These are phyloP conservation scores for Aquatica leii DNA, from an alignment of 2,888 invertebrate species.

Conservation along the genomic window DNA sequence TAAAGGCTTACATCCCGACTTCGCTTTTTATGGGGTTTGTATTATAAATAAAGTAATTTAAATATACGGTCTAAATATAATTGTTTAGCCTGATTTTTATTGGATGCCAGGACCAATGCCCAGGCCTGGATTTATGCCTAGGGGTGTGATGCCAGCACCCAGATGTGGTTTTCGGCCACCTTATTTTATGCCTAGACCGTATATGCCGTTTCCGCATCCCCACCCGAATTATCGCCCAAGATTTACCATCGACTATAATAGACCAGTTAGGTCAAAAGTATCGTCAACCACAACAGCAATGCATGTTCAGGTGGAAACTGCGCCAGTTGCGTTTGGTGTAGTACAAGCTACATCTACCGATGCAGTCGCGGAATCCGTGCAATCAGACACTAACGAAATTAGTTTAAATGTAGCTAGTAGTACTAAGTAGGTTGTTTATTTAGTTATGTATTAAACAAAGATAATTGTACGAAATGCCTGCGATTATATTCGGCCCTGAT, in stretches of 20 bases:
- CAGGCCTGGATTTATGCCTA: slow-evolving; percentile 27
- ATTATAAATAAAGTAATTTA: too few relatives aligned
- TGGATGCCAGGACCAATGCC: slow-evolving; percentile 26
- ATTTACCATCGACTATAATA: slow-evolving; percentile 10
- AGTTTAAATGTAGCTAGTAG: too few relatives aligned
- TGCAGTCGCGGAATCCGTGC: too few relatives aligned
- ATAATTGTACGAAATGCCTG: too few relatives aligned
- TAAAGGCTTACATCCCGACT: slow-evolving; percentile 14
- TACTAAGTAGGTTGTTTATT: too few relatives aligned
- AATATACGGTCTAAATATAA: neutral
- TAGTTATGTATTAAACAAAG: too few relatives aligned
- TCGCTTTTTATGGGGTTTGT: slow-evolving; percentile 29
- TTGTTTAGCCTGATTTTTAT: slow-evolving; percentile 23
- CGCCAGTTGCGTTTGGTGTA: neutral
- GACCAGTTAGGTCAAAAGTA: slow-evolving; percentile 13
- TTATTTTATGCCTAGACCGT: slow-evolving; percentile 18
- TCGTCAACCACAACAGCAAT: neutral
- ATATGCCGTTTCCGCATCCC: slow-evolving; percentile 18
- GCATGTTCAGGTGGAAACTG: neutral
- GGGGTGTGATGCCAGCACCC: slow-evolving; percentile 18
- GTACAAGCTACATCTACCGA: neutral
- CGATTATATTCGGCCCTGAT: too few relatives aligned
- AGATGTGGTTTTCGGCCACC: slow-evolving; percentile 21
- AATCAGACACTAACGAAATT: too few relatives aligned
- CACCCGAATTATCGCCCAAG: slow-evolving; percentile 22